Base-by-base conservation (phyloP, 2,888 invertebrate species). In the Nemurella pictetii region DNA sequence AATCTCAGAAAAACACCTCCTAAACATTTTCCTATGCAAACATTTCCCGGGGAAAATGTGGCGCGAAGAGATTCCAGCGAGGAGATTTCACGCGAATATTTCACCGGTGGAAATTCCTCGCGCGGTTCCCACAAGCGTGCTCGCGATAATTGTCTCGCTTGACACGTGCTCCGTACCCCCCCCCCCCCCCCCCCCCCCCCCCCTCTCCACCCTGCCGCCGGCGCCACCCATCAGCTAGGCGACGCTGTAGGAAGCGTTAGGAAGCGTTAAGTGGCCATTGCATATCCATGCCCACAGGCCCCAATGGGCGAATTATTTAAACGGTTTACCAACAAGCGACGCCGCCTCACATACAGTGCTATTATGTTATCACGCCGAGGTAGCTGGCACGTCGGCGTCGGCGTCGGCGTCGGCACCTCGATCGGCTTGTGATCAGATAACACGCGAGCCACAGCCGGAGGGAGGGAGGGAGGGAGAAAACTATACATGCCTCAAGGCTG, bases 291-390 rank as follows among this genome's bases (percentile, higher is more conserved):
- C 26, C 2, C 75, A 36, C 7, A 0, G 9, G 29, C 28, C 73
- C 55, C 82, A 25, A 82, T 55, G 82, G 72, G 28, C 82, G 82
- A 82, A 82, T 82, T 72, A 82, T 82, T 82, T 82, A 82, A 82
- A 81, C 80, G 32, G 80, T 81, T 81, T 81, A 81, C 80, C 29
- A 32, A 35, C 80, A 81, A 36, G 32, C 32, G 32, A 30, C 25
- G 36, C 36, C 32, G 32, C 32, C 25, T 81, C 80, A 36, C 36
- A 77, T 77, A 77, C 9, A 36, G 32, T 81, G 80, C 80, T 81
- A 35, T 26, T 81, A 30, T 75, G 28, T 26, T 75, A 75, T 75
- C 26, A 26, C 75, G 28, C n/a, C 75, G 28, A 25, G 55, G 15
- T 55, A 7, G n/a, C 15, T 55, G 20, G 55, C 55, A 55, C 55